Evolutionary conservation across 2,888 invertebrate species (phyloP).

Genomic region (Oithona nana): DNA sequence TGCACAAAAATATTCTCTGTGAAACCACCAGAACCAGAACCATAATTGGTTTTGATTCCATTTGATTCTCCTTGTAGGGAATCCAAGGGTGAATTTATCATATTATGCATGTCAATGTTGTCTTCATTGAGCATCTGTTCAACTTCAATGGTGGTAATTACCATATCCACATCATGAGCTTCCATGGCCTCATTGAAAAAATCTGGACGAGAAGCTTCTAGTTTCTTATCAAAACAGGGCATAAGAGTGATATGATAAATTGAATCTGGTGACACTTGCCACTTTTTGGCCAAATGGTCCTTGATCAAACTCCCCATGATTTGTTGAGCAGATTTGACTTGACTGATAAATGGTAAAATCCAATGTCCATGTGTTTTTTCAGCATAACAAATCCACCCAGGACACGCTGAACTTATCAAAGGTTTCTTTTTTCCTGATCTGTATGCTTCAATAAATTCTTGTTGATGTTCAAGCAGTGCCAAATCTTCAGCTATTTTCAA

Average conservation of each 20-base stretch:
- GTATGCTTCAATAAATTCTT: conserved; percentile 64
- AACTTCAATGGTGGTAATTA: conserved; percentile 88
- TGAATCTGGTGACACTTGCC: background rate
- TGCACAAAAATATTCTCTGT: conserved; percentile 64
- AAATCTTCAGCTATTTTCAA: conserved; percentile 77
- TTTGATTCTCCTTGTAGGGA: conserved; percentile 26
- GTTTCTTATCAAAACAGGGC: conserved; percentile 98
- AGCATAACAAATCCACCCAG: conserved; percentile 96
- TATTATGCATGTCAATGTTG: conserved; percentile 31
- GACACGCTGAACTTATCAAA: conserved; percentile 14
- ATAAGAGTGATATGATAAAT: conserved; percentile 87
- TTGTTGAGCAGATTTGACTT: conserved; percentile 77
- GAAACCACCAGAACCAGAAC: conserved; percentile 79
- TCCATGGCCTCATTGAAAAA: conserved; percentile 54
- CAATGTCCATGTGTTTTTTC: conserved; percentile 91
- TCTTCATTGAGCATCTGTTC: conserved; percentile 59
- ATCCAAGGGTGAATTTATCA: conserved; percentile 34
- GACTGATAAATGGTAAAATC: conserved; percentile 75
- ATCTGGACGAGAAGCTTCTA: conserved; percentile 86
- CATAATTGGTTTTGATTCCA: conserved; percentile 34
- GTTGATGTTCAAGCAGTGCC: conserved; percentile 59
- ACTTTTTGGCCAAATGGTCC: conserved; percentile 40
- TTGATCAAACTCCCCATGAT: conserved; percentile 75
- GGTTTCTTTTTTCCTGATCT: conserved; percentile 38
- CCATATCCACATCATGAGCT: conserved; percentile 85